Conservation (phyloP, 2,113 vertebrate species). For the Channa argus region DNA sequence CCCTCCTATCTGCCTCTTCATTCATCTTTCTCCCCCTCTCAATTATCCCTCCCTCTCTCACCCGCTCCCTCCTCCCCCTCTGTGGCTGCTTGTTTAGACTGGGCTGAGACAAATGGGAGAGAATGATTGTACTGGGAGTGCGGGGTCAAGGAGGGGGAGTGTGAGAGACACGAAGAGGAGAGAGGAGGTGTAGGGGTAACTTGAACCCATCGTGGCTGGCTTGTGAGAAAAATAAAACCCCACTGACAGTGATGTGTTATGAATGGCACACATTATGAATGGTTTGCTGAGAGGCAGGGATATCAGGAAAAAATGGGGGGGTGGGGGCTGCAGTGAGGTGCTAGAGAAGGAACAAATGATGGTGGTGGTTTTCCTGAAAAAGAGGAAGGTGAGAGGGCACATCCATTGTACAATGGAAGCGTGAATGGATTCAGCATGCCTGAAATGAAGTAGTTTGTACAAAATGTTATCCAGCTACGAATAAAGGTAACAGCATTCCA, state of each 20-base stretch:
- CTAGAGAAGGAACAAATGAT: conserved; percentile 32
- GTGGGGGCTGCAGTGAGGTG: not conserved
- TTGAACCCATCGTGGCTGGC: conserved; percentile 58
- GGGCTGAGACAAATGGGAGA: conserved; percentile 73
- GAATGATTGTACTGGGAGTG: conserved; percentile 66
- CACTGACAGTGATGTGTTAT: conserved; percentile 47
- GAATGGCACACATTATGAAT: conserved; percentile 65
- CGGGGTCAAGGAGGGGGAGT: conserved; percentile 73
- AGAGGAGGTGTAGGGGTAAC: conserved; percentile 50
- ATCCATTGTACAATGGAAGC: not conserved
- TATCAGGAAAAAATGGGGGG: conserved; percentile 21
- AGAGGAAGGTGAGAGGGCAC: not conserved
- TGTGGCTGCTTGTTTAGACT: conserved; percentile 79
- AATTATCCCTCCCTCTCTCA: conserved; percentile 52
- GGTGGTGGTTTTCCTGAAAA: conserved; percentile 8
- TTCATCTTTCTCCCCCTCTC: conserved; percentile 60
- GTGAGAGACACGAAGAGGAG: conserved; percentile 46
- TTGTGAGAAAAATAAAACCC: conserved; percentile 60
- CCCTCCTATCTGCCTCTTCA: conserved; percentile 42
- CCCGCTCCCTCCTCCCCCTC: conserved; percentile 16
- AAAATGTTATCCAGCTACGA: not conserved
- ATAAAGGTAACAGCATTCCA: not conserved
- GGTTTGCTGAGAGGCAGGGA: conserved; percentile 31
- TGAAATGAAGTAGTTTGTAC: not conserved
- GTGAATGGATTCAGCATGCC: not conserved